These are phyloP conservation scores for Macrobrachium rosenbergii DNA, from an alignment of 1,140 invertebrate species.

Conservation along the genomic window DNA sequence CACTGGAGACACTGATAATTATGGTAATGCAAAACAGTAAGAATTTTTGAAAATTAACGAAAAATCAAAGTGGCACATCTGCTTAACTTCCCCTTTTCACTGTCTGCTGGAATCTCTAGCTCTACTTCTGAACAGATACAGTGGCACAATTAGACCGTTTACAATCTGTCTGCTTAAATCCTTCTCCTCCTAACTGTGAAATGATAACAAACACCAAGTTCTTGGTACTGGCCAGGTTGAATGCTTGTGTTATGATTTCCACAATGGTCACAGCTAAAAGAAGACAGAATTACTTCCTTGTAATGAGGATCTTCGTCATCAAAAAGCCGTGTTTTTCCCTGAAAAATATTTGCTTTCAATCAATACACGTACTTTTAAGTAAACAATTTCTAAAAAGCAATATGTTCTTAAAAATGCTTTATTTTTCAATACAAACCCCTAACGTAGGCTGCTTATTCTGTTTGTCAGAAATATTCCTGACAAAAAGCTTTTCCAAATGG, in stretches of 20 bases:
- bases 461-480: too few relatives aligned
- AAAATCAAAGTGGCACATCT: too few relatives aligned
- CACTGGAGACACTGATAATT: not conserved
- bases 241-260: slow-evolving; percentile 93
- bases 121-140: slow-evolving; percentile 88
- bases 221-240: slow-evolving; percentile 87
- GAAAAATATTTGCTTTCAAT: slow-evolving; percentile 68
- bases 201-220: slow-evolving; percentile 77
- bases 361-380: not conserved
- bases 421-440: not conserved
- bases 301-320: slow-evolving; percentile 95
- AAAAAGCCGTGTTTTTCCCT: slow-evolving; percentile 92
- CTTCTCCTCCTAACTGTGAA: slow-evolving; percentile 72
- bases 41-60: too few relatives aligned
- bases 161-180: slow-evolving; percentile 95
- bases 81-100: slow-evolving; percentile 82
- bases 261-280: slow-evolving; percentile 93
- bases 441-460: too few relatives aligned
- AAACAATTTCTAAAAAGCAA: too few relatives aligned
- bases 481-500: too few relatives aligned
- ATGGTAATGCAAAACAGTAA: too few relatives aligned
- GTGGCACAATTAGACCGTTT: slow-evolving; percentile 90
- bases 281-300: slow-evolving; percentile 96
- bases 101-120: slow-evolving; percentile 90
- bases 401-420: not conserved